phyloP scores from a whole-genome alignment of 2,797 vertebrate species.

The Mus spretus region DNA sequence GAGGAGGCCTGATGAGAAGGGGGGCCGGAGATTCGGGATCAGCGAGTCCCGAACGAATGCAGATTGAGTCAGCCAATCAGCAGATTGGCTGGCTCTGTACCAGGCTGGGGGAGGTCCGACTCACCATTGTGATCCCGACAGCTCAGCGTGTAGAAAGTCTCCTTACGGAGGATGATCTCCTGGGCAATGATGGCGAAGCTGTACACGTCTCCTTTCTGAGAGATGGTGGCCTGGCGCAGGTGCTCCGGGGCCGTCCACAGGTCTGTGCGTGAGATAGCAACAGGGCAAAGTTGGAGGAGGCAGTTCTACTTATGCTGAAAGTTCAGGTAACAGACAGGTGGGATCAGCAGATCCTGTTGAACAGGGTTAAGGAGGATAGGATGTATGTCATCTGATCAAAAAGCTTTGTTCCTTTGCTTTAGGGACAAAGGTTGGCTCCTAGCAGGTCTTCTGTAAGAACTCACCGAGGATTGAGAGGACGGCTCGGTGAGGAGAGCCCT shows the following conservation, averaged over 20 bases:
- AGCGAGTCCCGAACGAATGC: neutral
- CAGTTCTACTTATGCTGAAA: neutral
- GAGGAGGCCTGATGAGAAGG: neutral
- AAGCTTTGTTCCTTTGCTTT: neutral
- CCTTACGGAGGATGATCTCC: constrained; percentile 93
- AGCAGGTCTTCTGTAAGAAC: neutral
- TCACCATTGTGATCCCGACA: constrained; percentile 91
- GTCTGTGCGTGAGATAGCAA: constrained; percentile 83
- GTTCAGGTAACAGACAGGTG: accelerated
- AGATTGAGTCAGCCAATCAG: too few species aligned
- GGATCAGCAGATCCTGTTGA: neutral
- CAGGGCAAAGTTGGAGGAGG: neutral
- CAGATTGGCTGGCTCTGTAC: neutral
- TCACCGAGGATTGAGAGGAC: neutral
- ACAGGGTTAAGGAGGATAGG: neutral
- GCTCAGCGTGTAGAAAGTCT: constrained; percentile 91
- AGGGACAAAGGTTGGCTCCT: neutral
- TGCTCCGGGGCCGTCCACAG: constrained; percentile 96
- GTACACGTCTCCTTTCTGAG: constrained; percentile 97
- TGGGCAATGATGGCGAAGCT: constrained; percentile 97
- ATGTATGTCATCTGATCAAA: neutral
- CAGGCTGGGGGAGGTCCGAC: accelerated
- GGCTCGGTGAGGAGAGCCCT: too few species aligned
- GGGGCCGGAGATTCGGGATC: neutral
- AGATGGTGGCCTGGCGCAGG: constrained; percentile 91